Percentiles rank a stretch among this genome's conserved stretches.
phyloP scores from a whole-genome alignment of 35 echinoderm and acorn worm genomes.

The Anneissia japonica region DNA sequence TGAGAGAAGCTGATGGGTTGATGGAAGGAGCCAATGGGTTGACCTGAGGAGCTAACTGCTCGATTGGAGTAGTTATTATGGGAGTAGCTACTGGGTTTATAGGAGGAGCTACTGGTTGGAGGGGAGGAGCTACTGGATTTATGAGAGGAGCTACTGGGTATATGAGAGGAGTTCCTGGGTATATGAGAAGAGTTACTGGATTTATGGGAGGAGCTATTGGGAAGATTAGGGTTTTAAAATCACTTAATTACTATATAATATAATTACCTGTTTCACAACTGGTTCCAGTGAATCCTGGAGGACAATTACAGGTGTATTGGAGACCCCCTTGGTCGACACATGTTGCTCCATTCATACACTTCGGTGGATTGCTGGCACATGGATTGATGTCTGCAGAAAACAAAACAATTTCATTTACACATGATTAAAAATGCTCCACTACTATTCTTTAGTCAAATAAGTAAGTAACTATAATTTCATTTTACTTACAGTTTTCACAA shows the following conservation, averaged over 20 bases:
- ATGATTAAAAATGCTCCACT: too few species aligned
- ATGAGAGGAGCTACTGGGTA: not conserved
- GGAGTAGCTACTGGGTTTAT: not conserved
- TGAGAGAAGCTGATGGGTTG: not conserved
- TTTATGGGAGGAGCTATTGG: not conserved
- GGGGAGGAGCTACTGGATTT: not conserved
- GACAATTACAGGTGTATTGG: slow-evolving; percentile 9
- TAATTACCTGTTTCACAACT: slow-evolving; percentile 46
- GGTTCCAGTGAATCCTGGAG: slow-evolving; percentile 9
- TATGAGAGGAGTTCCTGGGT: not conserved
- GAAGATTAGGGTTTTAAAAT: not conserved
- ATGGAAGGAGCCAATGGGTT: not conserved
- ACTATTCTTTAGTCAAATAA: too few species aligned
- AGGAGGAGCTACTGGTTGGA: not conserved
- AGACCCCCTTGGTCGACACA: slow-evolving; percentile 10
- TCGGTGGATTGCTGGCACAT: not conserved
- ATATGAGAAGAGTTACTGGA: not conserved
- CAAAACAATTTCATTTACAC: too few species aligned
- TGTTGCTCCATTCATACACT: slow-evolving; percentile 37
- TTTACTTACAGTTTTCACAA: slow-evolving; percentile 30
- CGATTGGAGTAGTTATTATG: not conserved
- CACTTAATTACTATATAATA: not conserved
- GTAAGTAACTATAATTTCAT: not conserved
- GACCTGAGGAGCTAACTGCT: not conserved
- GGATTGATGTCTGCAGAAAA: slow-evolving; percentile 32